These are phyloP conservation scores for Leptopilina syphax DNA, from an alignment of 2,888 invertebrate genomes.

Conservation along the genomic window DNA sequence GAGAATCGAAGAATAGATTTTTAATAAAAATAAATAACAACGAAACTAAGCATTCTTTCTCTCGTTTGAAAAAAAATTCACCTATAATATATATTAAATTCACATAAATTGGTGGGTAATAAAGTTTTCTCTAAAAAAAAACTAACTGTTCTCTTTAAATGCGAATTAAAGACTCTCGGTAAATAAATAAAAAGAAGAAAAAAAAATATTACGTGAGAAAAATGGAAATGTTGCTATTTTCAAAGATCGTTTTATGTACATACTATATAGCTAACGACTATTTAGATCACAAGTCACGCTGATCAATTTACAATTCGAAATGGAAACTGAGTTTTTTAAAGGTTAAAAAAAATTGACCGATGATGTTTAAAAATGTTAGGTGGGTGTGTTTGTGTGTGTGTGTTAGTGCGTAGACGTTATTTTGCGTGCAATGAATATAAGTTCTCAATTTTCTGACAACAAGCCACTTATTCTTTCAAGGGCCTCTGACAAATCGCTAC, in stretches of 20 bases:
- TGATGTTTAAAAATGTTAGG: background rate
- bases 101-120: background rate
- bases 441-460: slow-evolving; percentile 16
- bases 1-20: background rate
- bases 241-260: background rate
- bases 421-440: slow-evolving; percentile 20
- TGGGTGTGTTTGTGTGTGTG: too few species aligned
- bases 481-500: slow-evolving; percentile 26
- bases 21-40: background rate
- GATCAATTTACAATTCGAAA: slow-evolving; percentile 35
- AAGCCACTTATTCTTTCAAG: slow-evolving; percentile 13
- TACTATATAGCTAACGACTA: background rate
- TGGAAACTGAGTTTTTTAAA: background rate
- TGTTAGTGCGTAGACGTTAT: background rate
- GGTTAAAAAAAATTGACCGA: slow-evolving; percentile 18
- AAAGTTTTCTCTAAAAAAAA: background rate
- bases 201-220: slow-evolving; percentile 19
- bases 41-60: background rate
- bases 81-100: background rate
- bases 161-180: slow-evolving; percentile 14
- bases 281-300: slow-evolving; percentile 38
- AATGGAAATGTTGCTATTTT: slow-evolving; percentile 3
- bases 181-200: background rate
- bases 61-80: too few species aligned
- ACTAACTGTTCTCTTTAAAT: slow-evolving; percentile 4